Evolutionary conservation across 2,888 invertebrate genomes (phyloP).

Genomic region (Biston betularia): DNA sequence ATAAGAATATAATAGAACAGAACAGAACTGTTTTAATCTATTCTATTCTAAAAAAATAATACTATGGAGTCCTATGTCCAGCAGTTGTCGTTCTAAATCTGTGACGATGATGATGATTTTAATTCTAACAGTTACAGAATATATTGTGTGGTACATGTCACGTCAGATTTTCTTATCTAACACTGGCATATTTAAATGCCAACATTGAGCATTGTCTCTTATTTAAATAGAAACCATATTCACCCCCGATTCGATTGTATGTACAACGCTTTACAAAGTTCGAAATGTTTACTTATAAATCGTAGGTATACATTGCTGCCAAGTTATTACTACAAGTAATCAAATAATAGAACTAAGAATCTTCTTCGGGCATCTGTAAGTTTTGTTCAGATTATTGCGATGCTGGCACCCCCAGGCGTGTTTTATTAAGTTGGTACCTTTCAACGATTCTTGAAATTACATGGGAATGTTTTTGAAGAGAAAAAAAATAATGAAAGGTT

Average conservation of each 20-base stretch:
- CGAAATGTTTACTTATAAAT: constrained; percentile 4
- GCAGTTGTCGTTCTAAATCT: too few relatives aligned
- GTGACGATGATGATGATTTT: too few relatives aligned
- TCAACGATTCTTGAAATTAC: background rate
- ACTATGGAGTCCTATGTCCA: too few relatives aligned
- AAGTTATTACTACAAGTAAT: background rate
- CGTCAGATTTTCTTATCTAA: background rate
- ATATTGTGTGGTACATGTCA: background rate
- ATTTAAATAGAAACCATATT: constrained; percentile 2
- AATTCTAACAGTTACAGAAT: too few relatives aligned
- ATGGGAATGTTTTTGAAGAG: background rate
- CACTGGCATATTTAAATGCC: background rate
- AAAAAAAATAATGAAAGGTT: background rate
- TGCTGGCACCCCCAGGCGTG: background rate
- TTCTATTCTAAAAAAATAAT: too few relatives aligned
- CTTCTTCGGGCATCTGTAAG: background rate
- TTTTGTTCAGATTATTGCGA: background rate
- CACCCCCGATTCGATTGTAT: background rate
- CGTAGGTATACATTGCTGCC: background rate
- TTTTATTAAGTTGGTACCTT: background rate
- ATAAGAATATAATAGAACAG: too few relatives aligned
- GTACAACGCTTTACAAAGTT: background rate
- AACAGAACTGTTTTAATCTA: too few relatives aligned
- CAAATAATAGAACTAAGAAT: background rate
- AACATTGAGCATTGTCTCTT: background rate